Evolutionary conservation across 2,113 vertebrate species (phyloP), one percentile per base, ranked within the genome.

Genomic region (Centropristis striata): DNA sequence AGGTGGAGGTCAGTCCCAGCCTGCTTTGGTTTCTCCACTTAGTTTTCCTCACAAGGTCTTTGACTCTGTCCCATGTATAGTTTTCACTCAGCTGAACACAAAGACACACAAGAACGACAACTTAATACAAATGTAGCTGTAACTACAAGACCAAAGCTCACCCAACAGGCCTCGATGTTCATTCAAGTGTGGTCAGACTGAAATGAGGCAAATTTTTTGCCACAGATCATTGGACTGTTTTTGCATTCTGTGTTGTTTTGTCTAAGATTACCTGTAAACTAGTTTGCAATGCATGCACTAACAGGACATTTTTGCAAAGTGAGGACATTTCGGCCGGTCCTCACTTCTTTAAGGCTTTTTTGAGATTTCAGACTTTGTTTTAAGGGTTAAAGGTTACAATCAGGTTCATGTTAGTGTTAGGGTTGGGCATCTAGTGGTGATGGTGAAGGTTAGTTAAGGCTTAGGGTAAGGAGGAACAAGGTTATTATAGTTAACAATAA

Each of bases 21-120:
- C 93, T 92, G 89, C 85, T 96, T 66, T 94, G 95, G 71, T 95
- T 96, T 74, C 88, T 93, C 54, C 93, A 1, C 49, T 94, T 92
- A 1, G 93, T 95, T 80, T 91, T 97, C 79, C 91, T 96, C 82
- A 97, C 86, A 54, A 97, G 84, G 46, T 97, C 96, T 80, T 93
- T 96, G 90, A 97, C 93, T 80, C 89, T 89, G 9, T 94, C 94
- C 96, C 96, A 97, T 0, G 94, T 89, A 18, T 94, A 91, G 86
- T 81, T 95, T 74, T 97, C 96, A 71, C 90, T 80, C 87, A 84
- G 44, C 93, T 94, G 51, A 21, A 32, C 58, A 90, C 41, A 85
- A 75, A 53, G 4, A 78, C 16, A 86, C 13, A 80, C 18, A 50
- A 57, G 1, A 27, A n/a, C 0, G 0, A 65, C 10, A 16, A 8